Evolutionary conservation across 2,797 vertebrate species (phyloP), one percentile per base, ranked within the genome.

Genomic region (Podarcis lilfordi): DNA sequence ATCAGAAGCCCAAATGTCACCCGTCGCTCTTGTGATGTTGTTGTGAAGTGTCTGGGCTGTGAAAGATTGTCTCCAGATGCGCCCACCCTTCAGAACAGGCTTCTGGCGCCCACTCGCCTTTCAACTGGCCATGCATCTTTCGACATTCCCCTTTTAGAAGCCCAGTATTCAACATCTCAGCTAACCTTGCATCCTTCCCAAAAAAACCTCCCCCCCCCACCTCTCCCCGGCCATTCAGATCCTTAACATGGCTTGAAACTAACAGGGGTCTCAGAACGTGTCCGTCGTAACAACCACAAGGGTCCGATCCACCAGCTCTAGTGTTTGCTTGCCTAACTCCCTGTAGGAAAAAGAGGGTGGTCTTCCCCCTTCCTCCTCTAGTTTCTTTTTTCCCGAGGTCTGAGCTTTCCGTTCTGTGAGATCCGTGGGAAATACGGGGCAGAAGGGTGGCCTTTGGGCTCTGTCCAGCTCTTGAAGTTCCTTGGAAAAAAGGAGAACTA

Each of bases 51-150:
- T 82, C 89, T 8, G 0, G 9, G 35, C 7, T 15, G 8, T 85
- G 85, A 89, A 87, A 90, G 91, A 93, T 91, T 88, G 91, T 92
- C 92, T 69, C 83, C 88, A 91, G 93, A 93, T 11, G 64, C 55
- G 27, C 37, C 86, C 43, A 55, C 59, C 61, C 86, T 90, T n/a
- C 87, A 85, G 35, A 43, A 85, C 8, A 50, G 7, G 81, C 17
- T 50, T 82, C 78, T 92, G 86, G 90, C 80, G 82, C 89, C 84
- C 32, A 25, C 1, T 1, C 61, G 29, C 8, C 11, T 71, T 32
- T 55, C 55, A 40, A 45, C 13, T n/a, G 66, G 74, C 9, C 37
- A 15, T 78, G 25, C 8, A 4, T 59, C 3, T 21, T 55, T 77
- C 45, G 74, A 88, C 8, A 79, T 74, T 29, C 5, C 19, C 9